Conservation (phyloP, 2,888 invertebrate species). For the Sesia apiformis region DNA sequence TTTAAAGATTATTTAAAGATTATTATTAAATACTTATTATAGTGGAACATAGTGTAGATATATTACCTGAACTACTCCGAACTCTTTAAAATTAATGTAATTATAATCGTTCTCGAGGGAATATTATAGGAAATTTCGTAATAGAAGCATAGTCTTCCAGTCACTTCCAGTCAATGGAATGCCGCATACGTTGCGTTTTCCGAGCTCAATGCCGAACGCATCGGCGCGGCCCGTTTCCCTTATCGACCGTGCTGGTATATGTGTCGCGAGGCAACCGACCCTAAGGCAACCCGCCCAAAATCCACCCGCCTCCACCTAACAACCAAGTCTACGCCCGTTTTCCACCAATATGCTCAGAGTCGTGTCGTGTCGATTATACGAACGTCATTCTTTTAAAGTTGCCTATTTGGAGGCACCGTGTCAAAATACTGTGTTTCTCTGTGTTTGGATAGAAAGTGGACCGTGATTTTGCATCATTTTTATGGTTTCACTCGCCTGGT, state of each 20-base stretch:
- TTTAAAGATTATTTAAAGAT: no score
- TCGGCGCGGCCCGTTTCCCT: slow-evolving; percentile 45
- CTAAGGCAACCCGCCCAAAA: slow-evolving; percentile 12
- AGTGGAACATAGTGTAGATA: no score
- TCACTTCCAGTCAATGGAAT: no score
- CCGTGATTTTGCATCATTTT: slow-evolving; percentile 36
- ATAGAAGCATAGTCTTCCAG: no score
- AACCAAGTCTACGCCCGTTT: neutral
- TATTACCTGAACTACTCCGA: no score
- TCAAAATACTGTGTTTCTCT: slow-evolving; percentile 7
- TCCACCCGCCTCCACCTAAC: slow-evolving; percentile 10
- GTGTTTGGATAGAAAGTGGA: slow-evolving; percentile 5
- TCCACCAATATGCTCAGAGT: neutral
- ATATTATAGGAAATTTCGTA: no score
- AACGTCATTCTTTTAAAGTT: neutral
- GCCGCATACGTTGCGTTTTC: slow-evolving; percentile 31
- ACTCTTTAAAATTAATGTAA: no score
- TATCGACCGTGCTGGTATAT: slow-evolving; percentile 66
- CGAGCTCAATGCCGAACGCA: slow-evolving; percentile 41
- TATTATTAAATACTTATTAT: no score
- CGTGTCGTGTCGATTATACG: neutral
- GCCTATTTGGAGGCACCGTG: slow-evolving; percentile 9
- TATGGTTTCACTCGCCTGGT: slow-evolving; percentile 34
- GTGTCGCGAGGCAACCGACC: slow-evolving; percentile 47
- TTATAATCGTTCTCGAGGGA: no score